Conservation (phyloP, 2,113 vertebrate genomes). For the Ailurus styani region DNA sequence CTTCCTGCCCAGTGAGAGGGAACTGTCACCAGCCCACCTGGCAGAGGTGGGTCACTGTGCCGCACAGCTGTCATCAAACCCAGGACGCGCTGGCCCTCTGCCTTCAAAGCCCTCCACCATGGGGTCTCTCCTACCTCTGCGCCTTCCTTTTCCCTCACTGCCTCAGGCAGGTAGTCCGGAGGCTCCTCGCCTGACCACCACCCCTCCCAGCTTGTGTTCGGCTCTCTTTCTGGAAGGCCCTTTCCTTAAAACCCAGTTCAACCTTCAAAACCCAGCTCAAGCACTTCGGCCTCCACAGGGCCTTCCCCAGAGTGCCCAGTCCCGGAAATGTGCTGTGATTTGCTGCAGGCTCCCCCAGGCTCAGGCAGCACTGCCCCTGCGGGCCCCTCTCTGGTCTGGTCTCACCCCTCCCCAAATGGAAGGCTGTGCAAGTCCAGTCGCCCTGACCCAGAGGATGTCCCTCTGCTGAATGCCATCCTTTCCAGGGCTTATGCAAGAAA, state of each 20-base stretch:
- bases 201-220: background rate
- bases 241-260: background rate
- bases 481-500: background rate
- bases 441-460: background rate
- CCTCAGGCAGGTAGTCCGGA: background rate
- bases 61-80: background rate
- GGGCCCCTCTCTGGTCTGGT: background rate
- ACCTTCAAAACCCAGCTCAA: background rate
- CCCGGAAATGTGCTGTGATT: background rate
- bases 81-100: fast-evolving
- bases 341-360: background rate
- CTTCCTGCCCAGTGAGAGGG: background rate
- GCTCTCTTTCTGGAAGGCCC: background rate
- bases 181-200: background rate
- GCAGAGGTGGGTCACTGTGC: fast-evolving
- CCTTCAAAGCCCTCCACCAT: background rate
- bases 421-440: background rate
- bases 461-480: background rate
- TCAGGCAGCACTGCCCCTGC: background rate
- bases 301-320: background rate
- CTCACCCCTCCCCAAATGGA: background rate
- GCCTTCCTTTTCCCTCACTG: background rate
- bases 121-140: background rate
- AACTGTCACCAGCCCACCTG: too few species aligned
- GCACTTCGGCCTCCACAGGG: background rate